These are phyloP conservation scores for Erpobdella octoculata DNA, from an alignment of 2,888 invertebrate species.

Conservation along the genomic window DNA sequence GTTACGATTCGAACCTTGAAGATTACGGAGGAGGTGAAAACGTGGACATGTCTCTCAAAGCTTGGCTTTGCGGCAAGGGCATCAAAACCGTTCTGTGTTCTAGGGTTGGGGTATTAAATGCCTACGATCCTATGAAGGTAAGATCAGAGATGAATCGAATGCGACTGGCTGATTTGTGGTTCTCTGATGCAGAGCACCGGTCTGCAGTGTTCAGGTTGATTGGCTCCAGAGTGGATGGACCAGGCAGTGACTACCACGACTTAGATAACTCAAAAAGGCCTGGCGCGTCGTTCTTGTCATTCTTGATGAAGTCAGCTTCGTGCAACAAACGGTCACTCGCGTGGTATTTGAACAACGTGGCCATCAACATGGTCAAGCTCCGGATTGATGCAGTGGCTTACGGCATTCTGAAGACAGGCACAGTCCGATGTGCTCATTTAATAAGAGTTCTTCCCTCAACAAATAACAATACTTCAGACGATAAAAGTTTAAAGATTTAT, in stretches of 20 bases:
- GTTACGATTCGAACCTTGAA: conserved; percentile 35
- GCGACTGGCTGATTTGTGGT: conserved; percentile 35
- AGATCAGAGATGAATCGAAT: conserved; percentile 30
- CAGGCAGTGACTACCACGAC: background rate
- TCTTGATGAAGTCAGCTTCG: background rate
- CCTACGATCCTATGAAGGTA: conserved; percentile 36
- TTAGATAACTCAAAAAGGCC: background rate
- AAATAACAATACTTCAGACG: background rate
- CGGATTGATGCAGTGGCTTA: conserved; percentile 30
- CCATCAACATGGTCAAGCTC: conserved; percentile 32
- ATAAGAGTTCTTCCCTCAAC: background rate
- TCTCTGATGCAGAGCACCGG: conserved; percentile 26
- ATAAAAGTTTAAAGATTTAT: background rate
- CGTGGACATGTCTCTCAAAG: conserved; percentile 36
- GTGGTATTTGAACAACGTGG: conserved; percentile 36
- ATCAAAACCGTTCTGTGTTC: conserved; percentile 36
- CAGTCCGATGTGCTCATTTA: conserved; percentile 34
- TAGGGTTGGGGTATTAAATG: conserved; percentile 36
- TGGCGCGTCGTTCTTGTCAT: background rate
- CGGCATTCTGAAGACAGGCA: conserved; percentile 35
- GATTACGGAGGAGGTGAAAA: conserved; percentile 36
- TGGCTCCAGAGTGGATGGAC: background rate
- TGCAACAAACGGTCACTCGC: conserved; percentile 31
- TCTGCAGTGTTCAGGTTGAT: conserved; percentile 29
- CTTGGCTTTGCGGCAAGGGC: conserved; percentile 34